Base-by-base conservation (phyloP, 2,888 invertebrate species). In the Villa cingulata region DNA sequence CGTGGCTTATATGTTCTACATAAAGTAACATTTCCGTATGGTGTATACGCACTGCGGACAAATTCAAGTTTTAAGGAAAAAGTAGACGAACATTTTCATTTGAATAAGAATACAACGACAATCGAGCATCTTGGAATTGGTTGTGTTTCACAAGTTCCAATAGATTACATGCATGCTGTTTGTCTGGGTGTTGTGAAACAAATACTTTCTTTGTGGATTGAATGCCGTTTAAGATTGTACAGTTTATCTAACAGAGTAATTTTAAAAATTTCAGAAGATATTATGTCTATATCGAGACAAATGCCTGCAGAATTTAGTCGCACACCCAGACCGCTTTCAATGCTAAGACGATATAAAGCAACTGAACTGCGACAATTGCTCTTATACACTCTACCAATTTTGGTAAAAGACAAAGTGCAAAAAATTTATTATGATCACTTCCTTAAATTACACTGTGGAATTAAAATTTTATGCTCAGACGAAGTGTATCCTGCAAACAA, bases 131-230 rank as follows among this genome's bases (percentile, higher is more conserved):
- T 27, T 6, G 27, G 27, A 4, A 27, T 27, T 6, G 27, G 27
- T 6, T 27, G 9, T 27, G 27, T 27, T 27, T 27, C 27, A 6
- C 27, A 27, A 27, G 27, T 27, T 6, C 27, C 27, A 6, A 23
- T 23, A 23, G 40, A 46, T 14, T 46, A 40, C 18, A 46, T 46
- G 46, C 46, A 45, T 38, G 45, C 37, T 14, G 39, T 45, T 4
- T 45, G 45, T 19, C 16, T 45, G 23, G 45, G 45, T 19, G 46
- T 46, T 14, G 29, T 40, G 32, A 19, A 23, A 19, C 40, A 40
- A 40, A 23, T 40, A 7, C 23, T 40, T 1, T 20, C 14, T 20
- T 23, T 40, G 20, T 40, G 40, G 40, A 40, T 40, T 10, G 20
- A 40, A 40, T 15, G 14, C 18, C 10, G 40, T 15, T 4, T 18